Percentiles rank a stretch among this genome's conserved stretches.
Conservation (phyloP, 2,113 vertebrate species). For the Grantiella picta region DNA sequence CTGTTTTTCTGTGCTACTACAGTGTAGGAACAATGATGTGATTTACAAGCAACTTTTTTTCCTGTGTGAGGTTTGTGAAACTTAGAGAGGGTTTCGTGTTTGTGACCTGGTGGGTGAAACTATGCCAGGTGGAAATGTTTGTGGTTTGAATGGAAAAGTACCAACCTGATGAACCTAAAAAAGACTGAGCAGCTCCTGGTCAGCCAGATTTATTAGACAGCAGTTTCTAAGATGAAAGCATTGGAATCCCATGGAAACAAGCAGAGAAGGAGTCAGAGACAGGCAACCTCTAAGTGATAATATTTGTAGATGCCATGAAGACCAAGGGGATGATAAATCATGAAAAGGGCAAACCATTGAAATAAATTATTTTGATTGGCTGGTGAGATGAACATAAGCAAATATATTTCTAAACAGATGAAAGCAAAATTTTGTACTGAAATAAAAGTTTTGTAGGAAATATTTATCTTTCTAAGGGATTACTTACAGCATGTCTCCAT, state of each 20-base stretch:
- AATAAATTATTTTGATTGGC: not conserved
- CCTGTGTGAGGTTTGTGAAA: not conserved
- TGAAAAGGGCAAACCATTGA: not conserved
- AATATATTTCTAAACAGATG: not conserved
- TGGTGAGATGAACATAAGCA: not conserved
- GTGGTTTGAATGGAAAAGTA: not conserved
- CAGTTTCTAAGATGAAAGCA: not conserved
- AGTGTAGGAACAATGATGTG: not conserved
- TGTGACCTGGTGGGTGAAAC: not conserved
- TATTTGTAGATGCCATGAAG: not conserved
- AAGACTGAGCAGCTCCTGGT: not conserved
- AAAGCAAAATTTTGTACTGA: not conserved
- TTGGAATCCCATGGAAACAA: constrained; percentile 24
- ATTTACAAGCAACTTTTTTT: not conserved
- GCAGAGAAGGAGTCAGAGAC: not conserved
- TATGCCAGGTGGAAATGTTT: not conserved
- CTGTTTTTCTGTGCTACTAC: not conserved
- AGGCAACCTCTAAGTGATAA: not conserved
- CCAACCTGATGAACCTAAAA: not conserved
- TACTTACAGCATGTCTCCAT: not conserved
- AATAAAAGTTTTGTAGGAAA: not conserved
- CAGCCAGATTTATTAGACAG: not conserved
- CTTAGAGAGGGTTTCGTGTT: not conserved
- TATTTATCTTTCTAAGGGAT: not conserved
- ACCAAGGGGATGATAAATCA: not conserved